Percentiles rank a stretch among this genome's conserved stretches.
These are phyloP conservation scores for Monomorium pharaonis DNA, from an alignment of 1,140 invertebrate species.

Conservation along the genomic window DNA sequence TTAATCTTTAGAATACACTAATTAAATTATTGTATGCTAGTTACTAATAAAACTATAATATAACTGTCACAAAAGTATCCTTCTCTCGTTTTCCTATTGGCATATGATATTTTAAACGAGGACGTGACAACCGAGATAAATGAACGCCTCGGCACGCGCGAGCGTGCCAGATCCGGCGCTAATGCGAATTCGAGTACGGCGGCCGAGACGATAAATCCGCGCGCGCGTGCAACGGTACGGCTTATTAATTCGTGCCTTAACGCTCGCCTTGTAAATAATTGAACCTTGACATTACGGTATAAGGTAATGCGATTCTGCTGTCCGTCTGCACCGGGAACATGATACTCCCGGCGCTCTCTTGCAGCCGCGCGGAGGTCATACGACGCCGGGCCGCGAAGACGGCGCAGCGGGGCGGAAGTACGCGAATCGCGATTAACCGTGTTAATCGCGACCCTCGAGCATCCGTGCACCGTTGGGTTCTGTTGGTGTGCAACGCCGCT, in stretches of 20 bases:
- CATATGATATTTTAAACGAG: background rate
- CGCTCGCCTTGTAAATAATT: constrained; percentile 35
- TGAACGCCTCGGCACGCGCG: background rate
- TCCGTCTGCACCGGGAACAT: background rate
- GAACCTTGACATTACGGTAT: constrained; percentile 50
- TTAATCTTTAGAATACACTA: background rate
- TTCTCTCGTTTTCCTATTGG: background rate
- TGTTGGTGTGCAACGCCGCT: too few relatives aligned
- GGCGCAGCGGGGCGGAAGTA: constrained; percentile 17
- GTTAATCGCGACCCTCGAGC: constrained; percentile 5
- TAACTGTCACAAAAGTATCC: background rate
- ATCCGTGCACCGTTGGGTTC: background rate
- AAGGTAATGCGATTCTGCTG: background rate
- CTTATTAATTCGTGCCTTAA: background rate
- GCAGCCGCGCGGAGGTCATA: constrained; percentile 22
- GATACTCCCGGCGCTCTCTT: background rate
- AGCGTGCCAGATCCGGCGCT: background rate
- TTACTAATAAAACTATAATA: background rate
- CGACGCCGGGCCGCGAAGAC: background rate
- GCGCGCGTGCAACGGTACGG: constrained; percentile 1
- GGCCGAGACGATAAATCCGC: constrained; percentile 9
- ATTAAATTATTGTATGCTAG: background rate
- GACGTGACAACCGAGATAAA: background rate
- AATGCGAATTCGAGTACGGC: constrained; percentile 10
- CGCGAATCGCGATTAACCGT: constrained; percentile 8